phyloP scores from a whole-genome alignment of 2,888 invertebrate genomes.

The Patella caerulea region DNA sequence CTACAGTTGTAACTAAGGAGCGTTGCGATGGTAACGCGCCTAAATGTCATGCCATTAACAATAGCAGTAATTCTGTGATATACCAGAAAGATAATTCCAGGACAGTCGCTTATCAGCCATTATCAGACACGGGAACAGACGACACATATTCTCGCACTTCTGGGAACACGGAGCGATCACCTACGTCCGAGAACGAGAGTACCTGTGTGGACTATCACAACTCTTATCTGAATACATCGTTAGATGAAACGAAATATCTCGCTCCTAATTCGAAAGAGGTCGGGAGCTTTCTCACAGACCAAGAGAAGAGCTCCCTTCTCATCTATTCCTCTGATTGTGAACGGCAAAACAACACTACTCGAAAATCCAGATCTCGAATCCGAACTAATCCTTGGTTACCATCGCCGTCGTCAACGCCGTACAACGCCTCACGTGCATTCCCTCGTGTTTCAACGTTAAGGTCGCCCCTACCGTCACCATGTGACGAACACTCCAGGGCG shows the following conservation, averaged over 20 bases:
- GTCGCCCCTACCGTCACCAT: constrained; percentile 7
- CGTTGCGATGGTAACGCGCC: constrained; percentile 18
- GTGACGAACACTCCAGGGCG: neutral
- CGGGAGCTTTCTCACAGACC: constrained; percentile 26
- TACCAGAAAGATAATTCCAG: neutral
- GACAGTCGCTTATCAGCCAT: neutral
- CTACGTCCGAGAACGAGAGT: neutral
- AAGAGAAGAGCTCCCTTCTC: constrained; percentile 15
- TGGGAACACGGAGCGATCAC: neutral
- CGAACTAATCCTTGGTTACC: constrained; percentile 65
- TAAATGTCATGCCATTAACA: neutral
- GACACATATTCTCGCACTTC: neutral
- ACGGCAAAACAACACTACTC: constrained; percentile 37
- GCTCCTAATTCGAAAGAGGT: constrained; percentile 15
- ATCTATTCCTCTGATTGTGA: constrained; percentile 11
- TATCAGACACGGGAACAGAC: neutral
- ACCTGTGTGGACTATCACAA: neutral
- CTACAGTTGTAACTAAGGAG: constrained; percentile 15
- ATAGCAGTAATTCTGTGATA: neutral
- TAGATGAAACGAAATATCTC: constrained; percentile 1
- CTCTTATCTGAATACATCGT: neutral
- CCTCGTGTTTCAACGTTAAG: constrained; percentile 3
- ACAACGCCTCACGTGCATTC: constrained; percentile 17
- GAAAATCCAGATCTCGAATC: constrained; percentile 54
- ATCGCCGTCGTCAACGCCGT: constrained; percentile 53